Evolutionary conservation across 2,888 invertebrate genomes (phyloP), one percentile per base, ranked within the genome.

Genomic region (Odontomyia ornata): DNA sequence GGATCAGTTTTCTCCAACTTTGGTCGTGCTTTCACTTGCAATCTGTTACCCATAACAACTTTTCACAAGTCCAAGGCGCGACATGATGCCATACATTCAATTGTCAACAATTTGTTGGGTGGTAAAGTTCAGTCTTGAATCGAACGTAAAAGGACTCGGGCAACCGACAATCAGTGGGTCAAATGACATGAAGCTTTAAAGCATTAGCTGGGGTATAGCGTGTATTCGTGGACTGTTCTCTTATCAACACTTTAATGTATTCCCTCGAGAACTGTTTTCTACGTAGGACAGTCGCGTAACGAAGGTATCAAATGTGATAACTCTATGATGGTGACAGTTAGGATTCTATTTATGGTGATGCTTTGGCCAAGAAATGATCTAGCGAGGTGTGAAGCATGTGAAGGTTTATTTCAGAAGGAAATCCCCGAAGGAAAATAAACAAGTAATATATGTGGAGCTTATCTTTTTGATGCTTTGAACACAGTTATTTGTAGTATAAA

Each of bases 211-310:
- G 46, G 18, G 21, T 25, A n/a, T n/a, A n/a, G 46, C n/a, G 65
- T 15, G 21, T 28, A 27, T 65, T 15, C n/a, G 28, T 27, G 28
- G 56, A 72, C 15, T 52, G 52, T 56, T 71, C 52, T 47, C 28
- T 72, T 72, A 52, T 72, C 71, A 72, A n/a, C 27, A 21, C 65
- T 72, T 69, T 69, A 46, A 69, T 43, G 69, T 46, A 18, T 13
- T 23, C 27, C 15, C 28, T 72, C 25, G 18, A 1, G 23, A 21
- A 52, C 30, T 52, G 52, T 43, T 28, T 36, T 15, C 21, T 11
- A 4, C 27, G n/a, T 15, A 36, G 65, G 65, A 65, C 36, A 64
- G 15, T 64, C 64, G 30, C 28, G 36, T 11, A 36, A 36, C 21
- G 36, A 15, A 65, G 36, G 3, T 43, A 65, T 21, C 4, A 30